Percentiles rank a stretch among this genome's conserved stretches.
Conservation (phyloP, 2,797 vertebrate genomes). For the Intellagama lesueurii region DNA sequence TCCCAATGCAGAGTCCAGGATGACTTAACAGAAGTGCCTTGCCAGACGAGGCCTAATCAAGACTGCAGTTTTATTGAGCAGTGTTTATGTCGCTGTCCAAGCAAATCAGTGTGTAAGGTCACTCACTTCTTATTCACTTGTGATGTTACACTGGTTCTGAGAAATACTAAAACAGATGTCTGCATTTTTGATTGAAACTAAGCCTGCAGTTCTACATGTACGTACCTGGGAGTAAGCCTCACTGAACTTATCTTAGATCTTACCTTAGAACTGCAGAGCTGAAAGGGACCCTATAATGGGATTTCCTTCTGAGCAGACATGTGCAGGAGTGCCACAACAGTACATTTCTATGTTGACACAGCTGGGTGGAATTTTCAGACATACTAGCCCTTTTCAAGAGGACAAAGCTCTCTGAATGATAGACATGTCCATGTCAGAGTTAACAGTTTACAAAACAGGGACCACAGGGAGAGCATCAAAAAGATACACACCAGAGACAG, state of each 20-base stretch:
- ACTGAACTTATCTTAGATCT: too few species aligned
- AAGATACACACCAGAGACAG: too few species aligned
- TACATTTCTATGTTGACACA: background rate
- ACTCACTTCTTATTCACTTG: constrained; percentile 4
- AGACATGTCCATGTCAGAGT: too few species aligned
- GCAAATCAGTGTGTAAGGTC: background rate
- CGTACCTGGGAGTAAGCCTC: background rate
- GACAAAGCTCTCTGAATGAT: too few species aligned
- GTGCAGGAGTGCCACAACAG: background rate
- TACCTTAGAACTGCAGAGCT: too few species aligned
- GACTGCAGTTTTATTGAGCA: rapidly evolving
- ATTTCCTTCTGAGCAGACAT: background rate
- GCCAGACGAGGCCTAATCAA: background rate
- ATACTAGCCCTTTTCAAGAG: too few species aligned
- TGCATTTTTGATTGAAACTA: background rate
- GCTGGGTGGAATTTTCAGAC: background rate
- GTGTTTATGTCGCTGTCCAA: background rate
- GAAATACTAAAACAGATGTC: background rate
- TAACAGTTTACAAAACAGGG: too few species aligned
- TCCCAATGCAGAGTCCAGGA: background rate
- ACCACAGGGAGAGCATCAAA: too few species aligned
- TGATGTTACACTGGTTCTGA: background rate
- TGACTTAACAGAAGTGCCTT: constrained; percentile 25
- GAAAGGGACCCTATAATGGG: background rate
- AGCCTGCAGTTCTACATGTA: background rate